Evolutionary conservation across 1,140 invertebrate genomes (phyloP), one percentile per base, ranked within the genome.

Genomic region (Hylaeus anthracinus): DNA sequence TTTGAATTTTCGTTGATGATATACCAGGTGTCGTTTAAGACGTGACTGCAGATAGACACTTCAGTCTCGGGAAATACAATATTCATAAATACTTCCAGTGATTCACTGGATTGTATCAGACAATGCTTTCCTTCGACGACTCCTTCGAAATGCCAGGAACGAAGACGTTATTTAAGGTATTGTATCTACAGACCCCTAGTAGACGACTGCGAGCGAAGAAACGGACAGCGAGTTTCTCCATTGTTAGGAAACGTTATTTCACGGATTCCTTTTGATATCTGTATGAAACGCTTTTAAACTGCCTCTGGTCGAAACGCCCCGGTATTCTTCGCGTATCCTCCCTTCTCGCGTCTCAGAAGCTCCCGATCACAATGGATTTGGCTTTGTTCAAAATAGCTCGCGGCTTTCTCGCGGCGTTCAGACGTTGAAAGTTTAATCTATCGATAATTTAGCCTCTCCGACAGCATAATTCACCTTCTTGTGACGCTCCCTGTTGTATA

Each of bases 211-310:
- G 71, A 71, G 15, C 41, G 71, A 74, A 83, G 48, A 71, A 63
- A 76, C 41, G 65, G 53, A 51, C 51, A 51, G 12, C 3, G 73
- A 70, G 73, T 63, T 75, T 67, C 61, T 43, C 72, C 55, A 84
- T 79, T 84, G 82, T 84, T 55, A 26, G 83, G 39, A 58, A 37
- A 64, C 56, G 67, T 79, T 79, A 80, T 84, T 80, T 64, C 69
- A 41, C 73, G 64, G 69, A 58, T 45, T 72, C 56, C 60, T 72
- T 84, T 84, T 85, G 82, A 84, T 72, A 67, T 63, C 83, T 66
- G 65, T 60, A 63, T 39, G 81, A 63, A 65, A 79, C 39, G 66
- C 70, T 79, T 56, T 79, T 60, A 79, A 72, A 71, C 70, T 66
- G 51, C 39, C 77, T 58, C 70, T 65, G 61, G 51, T 73, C 53